phyloP scores from a whole-genome alignment of 2,888 invertebrate species.

The Nomada lathburiana region DNA sequence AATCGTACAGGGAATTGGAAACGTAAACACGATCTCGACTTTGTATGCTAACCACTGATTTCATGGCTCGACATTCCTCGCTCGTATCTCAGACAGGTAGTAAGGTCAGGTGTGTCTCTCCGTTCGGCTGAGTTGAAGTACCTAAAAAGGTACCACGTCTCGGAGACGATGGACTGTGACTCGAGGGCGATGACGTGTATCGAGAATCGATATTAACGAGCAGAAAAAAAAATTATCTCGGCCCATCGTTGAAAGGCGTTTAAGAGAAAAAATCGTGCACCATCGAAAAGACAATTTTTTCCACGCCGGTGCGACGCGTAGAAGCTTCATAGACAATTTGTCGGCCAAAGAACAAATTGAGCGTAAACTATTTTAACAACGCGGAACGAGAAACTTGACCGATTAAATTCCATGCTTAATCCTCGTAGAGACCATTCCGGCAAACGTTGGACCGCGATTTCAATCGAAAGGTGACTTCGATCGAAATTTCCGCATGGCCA shows the following conservation, averaged over 20 bases:
- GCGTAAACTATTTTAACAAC: constrained; percentile 34
- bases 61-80: constrained; percentile 54
- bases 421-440: neutral
- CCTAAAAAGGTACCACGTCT: constrained; percentile 33
- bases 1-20: constrained; percentile 18
- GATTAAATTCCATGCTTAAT: constrained; percentile 30
- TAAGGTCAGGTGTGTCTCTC: constrained; percentile 52
- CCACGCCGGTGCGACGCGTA: neutral
- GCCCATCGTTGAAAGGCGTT: neutral
- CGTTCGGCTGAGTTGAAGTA: constrained; percentile 2
- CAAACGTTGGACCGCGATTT: neutral
- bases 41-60: constrained; percentile 43
- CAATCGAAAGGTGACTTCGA: neutral
- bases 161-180: neutral
- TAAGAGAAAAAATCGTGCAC: neutral
- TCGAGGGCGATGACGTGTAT: neutral
- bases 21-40: constrained; percentile 15
- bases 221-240: neutral
- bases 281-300: constrained; percentile 7
- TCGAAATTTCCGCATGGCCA: neutral
- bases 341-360: constrained; percentile 20
- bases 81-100: constrained; percentile 33
- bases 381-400: constrained; percentile 35
- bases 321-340: constrained; percentile 35
- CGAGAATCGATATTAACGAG: constrained; percentile 30